A percentile compares a stretch with the other conserved stretches of the same genome.
Conservation (phyloP, 2,888 invertebrate species). For the Lycocerus yunnanus region DNA sequence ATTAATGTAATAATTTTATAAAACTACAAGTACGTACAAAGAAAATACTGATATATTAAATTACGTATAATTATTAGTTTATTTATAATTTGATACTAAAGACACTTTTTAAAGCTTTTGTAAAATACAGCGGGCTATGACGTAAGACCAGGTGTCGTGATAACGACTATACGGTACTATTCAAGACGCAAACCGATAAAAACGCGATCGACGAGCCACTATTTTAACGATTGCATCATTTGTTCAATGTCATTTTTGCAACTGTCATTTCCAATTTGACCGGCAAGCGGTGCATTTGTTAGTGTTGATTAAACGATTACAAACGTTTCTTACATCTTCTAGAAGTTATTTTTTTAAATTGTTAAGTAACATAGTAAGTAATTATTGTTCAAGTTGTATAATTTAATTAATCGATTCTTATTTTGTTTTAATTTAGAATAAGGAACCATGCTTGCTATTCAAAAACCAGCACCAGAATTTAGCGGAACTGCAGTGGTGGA, state of each 20-base stretch:
- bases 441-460: conserved; percentile 40
- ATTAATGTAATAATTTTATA: no score
- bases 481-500: conserved; percentile 80
- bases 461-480: conserved; percentile 81
- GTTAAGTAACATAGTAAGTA: neutral
- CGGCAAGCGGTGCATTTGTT: neutral
- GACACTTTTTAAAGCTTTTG: no score
- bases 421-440: neutral
- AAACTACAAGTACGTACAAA: no score
- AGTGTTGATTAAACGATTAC: neutral
- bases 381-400: neutral
- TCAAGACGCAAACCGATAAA: neutral
- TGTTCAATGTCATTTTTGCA: neutral
- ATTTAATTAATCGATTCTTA: neutral
- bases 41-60: no score
- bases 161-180: no score
- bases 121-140: no score
- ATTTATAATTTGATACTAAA: no score
- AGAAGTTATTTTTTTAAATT: neutral
- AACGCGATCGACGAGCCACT: neutral
- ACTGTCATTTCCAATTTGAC: neutral
- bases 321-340: neutral
- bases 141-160: no score
- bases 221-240: neutral
- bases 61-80: no score